phyloP scores from a whole-genome alignment of 2,113 vertebrate species.

The Coryphaenoides rupestris region DNA sequence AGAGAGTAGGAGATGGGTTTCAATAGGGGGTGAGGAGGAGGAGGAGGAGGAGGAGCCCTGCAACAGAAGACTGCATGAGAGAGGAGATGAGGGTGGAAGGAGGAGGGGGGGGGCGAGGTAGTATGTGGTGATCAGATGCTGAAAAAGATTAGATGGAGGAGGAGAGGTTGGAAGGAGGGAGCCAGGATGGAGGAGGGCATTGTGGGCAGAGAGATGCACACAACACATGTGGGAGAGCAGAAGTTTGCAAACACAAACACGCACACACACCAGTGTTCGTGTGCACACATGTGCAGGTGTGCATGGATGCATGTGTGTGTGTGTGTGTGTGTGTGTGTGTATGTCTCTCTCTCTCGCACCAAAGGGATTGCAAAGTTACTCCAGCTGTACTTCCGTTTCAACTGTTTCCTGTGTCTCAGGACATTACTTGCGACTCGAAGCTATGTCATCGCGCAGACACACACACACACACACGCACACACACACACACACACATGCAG shows the following conservation, averaged over 20 bases:
- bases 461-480: constrained; percentile 13
- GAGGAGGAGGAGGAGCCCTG: constrained; percentile 4
- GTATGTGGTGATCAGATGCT: background rate
- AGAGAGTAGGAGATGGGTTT: background rate
- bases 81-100: background rate
- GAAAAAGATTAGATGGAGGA: background rate
- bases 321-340: constrained; percentile 17
- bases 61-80: background rate
- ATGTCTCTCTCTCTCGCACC: background rate
- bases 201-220: constrained; percentile 3
- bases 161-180: background rate
- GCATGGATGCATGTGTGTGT: constrained; percentile 14
- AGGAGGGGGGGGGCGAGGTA: background rate
- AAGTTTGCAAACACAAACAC: too few species aligned
- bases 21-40: constrained; percentile 4
- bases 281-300: too few species aligned
- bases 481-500: constrained; percentile 9
- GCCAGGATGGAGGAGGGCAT: constrained; percentile 11
- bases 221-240: too few species aligned
- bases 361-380: constrained; percentile 40
- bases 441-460: constrained; percentile 7
- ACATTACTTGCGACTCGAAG: constrained; percentile 32
- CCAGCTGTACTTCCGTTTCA: constrained; percentile 42
- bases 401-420: constrained; percentile 30
- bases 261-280: too few species aligned